Evolutionary conservation across 2,113 vertebrate genomes (phyloP).

Genomic region (Alaudala cheleensis): DNA sequence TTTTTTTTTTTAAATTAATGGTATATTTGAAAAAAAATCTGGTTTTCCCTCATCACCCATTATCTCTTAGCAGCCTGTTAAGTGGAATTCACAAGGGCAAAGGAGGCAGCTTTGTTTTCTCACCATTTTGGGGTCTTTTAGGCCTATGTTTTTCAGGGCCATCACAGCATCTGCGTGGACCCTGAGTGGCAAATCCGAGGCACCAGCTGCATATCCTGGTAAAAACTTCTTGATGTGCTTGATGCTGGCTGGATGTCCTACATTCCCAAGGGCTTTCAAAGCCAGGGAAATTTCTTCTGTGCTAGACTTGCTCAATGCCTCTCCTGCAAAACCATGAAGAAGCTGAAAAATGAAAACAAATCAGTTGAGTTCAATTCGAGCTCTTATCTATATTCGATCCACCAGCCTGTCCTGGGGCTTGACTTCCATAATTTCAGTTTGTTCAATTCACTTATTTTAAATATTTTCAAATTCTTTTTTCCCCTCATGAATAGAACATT

Average conservation of each 20-base stretch:
- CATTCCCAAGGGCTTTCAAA: slow-evolving; percentile 69
- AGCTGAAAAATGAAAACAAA: slow-evolving; percentile 50
- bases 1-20: neutral
- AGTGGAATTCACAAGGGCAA: neutral
- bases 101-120: neutral
- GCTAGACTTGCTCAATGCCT: slow-evolving; percentile 29
- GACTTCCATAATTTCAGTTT: slow-evolving; percentile 25
- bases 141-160: slow-evolving; percentile 62
- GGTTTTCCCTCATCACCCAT: neutral
- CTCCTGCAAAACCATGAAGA: slow-evolving; percentile 59
- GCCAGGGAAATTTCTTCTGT: slow-evolving; percentile 55
- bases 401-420: neutral
- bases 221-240: slow-evolving; percentile 72
- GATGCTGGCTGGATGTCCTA: slow-evolving; percentile 51
- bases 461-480: slow-evolving; percentile 21
- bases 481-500: slow-evolving; percentile 46
- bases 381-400: slow-evolving; percentile 8
- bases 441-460: slow-evolving; percentile 23
- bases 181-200: slow-evolving; percentile 1
- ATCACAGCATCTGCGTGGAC: slow-evolving; percentile 31
- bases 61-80: neutral
- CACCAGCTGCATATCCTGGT: slow-evolving; percentile 32
- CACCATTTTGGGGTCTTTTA: slow-evolving; percentile 65
- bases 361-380: neutral
- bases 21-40: neutral